Percentiles rank a stretch among this genome's conserved stretches.
Evolutionary conservation across 2,888 invertebrate genomes (phyloP).

Genomic region (Lordiphosa andalusiaca): DNA sequence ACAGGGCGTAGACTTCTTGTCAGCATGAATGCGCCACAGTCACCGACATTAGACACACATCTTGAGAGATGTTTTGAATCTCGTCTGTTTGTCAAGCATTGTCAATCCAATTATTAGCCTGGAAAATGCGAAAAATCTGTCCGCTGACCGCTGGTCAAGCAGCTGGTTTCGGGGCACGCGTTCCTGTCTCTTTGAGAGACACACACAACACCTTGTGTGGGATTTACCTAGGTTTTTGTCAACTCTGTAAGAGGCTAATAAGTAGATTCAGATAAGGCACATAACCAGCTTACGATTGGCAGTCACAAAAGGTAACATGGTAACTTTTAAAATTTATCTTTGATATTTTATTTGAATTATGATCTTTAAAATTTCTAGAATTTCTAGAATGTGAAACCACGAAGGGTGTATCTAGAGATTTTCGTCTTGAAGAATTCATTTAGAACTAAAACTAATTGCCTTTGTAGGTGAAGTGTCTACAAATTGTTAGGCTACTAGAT

Average conservation of each 20-base stretch:
- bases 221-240: slow-evolving; percentile 29
- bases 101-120: slow-evolving; percentile 57
- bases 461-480: too few relatives aligned
- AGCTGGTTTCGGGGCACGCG: slow-evolving; percentile 61
- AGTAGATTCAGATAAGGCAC: slow-evolving; percentile 29
- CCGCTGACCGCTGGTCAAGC: slow-evolving; percentile 38
- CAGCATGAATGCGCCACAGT: slow-evolving; percentile 60
- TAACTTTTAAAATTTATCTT: too few relatives aligned
- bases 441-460: too few relatives aligned
- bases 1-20: slow-evolving; percentile 56
- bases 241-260: slow-evolving; percentile 28
- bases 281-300: neutral
- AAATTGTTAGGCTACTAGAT: too few relatives aligned
- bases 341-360: too few relatives aligned
- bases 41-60: neutral
- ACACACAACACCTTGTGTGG: slow-evolving; percentile 37
- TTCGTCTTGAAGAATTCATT: too few relatives aligned
- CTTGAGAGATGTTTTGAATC: slow-evolving; percentile 25
- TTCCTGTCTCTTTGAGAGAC: slow-evolving; percentile 5
- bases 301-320: neutral
- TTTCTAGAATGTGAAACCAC: too few relatives aligned
- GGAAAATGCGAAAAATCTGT: slow-evolving; percentile 34
- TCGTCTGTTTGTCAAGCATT: slow-evolving; percentile 6
- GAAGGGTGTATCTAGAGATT: too few relatives aligned
- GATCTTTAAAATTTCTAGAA: too few relatives aligned